phyloP scores from a whole-genome alignment of 2,797 vertebrate genomes.

The Zalophus californianus region DNA sequence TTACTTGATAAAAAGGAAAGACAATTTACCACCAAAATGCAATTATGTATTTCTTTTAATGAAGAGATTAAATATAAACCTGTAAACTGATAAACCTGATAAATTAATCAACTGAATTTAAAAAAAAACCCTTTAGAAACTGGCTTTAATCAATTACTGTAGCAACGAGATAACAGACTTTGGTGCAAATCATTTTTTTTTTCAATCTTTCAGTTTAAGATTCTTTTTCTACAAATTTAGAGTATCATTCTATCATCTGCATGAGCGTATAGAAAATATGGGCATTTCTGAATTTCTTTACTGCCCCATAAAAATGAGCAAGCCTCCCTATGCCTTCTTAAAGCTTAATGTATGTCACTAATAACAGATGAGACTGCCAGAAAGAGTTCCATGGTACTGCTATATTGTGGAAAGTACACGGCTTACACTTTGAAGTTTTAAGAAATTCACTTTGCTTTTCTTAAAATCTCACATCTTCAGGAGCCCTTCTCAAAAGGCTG shows the following conservation, averaged over 20 bases:
- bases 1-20: neutral
- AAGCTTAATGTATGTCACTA: neutral
- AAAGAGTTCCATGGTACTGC: neutral
- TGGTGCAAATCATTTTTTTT: neutral
- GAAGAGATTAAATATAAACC: constrained; percentile 27
- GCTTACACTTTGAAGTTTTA: neutral
- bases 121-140: neutral
- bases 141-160: neutral
- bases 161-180: neutral
- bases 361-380: neutral
- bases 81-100: neutral
- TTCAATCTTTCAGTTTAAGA: constrained; percentile 53
- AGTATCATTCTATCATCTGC: neutral
- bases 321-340: neutral
- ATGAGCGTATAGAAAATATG: neutral
- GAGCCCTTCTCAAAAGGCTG: constrained; percentile 33
- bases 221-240: constrained; percentile 55
- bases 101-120: constrained; percentile 12
- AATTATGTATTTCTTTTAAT: neutral
- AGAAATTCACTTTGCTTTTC: neutral
- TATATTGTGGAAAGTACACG: neutral
- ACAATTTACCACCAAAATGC: constrained; percentile 9
- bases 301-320: constrained; percentile 10
- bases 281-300: constrained; percentile 47
- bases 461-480: constrained; percentile 21